Evolutionary conservation across 2,888 invertebrate species (phyloP), one percentile per base, ranked within the genome.

Genomic region (Acrobasis repandana): DNA sequence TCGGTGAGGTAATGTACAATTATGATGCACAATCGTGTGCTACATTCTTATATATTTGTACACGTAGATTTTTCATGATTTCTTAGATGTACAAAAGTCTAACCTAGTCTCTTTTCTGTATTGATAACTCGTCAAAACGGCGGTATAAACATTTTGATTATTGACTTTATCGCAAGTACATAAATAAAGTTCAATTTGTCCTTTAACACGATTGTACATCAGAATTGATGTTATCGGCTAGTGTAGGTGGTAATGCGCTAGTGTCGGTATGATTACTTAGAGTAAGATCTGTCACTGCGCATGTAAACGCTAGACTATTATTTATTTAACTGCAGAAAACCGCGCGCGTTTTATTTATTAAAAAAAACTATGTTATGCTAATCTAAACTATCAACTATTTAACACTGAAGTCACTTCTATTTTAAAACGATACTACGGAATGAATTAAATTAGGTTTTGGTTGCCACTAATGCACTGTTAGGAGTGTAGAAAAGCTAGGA

Each of bases 401-500:
- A 34, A 49, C 48, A 49, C 20, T 51, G 15, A 56, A 20, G n/a
- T 62, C 56, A 18, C 28, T 63, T 61, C 63, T 66, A 56, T 63
- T 65, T 62, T 61, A 60, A 66, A 66, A 62, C 50, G 48, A 20
- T 47, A 56, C n/a, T 28, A 28, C 28, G 28, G 28, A 28, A 28
- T 28, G 28, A 28, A 28, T 8, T 28, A 4, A 58, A 60, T 57
- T 69, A 64, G 75, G 75, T 78, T 74, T 73, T 69, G 77, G 76
- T 73, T 78, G 74, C 71, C 61, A 72, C 71, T 78, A 76, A 76
- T 69, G 50, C 50, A 50, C 50, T 9, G 50, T 18, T 48, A 43
- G 43, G 43, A 43, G 43, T 5, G 28, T 43, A 43, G 43, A 43
- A n/a, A 43, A 43, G 43, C 43, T 43, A 43, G 43, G n/a, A 14